Evolutionary conservation across 2,113 vertebrate species (phyloP), one percentile per base, ranked within the genome.

Genomic region (Bos indicus): DNA sequence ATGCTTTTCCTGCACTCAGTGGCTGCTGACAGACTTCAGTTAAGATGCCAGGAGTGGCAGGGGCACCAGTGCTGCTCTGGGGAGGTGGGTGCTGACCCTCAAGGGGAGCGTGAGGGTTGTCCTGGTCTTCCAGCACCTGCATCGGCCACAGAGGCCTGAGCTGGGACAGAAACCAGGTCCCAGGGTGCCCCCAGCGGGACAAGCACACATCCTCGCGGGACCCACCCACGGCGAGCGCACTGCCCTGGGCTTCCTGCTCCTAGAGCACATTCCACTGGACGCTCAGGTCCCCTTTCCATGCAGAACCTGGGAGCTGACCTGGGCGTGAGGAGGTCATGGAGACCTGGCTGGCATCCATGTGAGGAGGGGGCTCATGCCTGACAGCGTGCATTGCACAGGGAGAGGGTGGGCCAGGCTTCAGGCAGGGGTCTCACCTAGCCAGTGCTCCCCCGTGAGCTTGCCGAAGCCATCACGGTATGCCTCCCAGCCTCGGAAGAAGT

Each of bases 401-500:
- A 21, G n/a, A 26, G 19, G 5, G 51, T 0, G 7, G 28, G 85
- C 1, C 0, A 0, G 30, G 17, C 0, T 0, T 10, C 2, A 0
- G 71, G 19, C 1, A 5, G 19, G 46, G 77, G 23, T 97, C 99
- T 91, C 98, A 99, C 99, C 99, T 54, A 99, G 98, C 99, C 99
- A 99, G 98, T 99, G 99, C 98, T 99, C 99, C 25, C 99, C 99
- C 0, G 99, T 99, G 97, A 99, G 99, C 98, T 99, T 99, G 96
- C 99, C 99, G 4, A 99, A 99, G 98, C 99, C 99, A 0, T 99
- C 99, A 21, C 99, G 98, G 94, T 99, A 99, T 0, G 99, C 99
- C 93, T 99, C 99, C 99, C 99, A 99, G 77, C 99, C 99, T 0
- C 99, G 99, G 98, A 99, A 99, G 90, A 99, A 99, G 98, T 99